Conservation (phyloP, 2,888 invertebrate species). For the Isoperla grammatica region DNA sequence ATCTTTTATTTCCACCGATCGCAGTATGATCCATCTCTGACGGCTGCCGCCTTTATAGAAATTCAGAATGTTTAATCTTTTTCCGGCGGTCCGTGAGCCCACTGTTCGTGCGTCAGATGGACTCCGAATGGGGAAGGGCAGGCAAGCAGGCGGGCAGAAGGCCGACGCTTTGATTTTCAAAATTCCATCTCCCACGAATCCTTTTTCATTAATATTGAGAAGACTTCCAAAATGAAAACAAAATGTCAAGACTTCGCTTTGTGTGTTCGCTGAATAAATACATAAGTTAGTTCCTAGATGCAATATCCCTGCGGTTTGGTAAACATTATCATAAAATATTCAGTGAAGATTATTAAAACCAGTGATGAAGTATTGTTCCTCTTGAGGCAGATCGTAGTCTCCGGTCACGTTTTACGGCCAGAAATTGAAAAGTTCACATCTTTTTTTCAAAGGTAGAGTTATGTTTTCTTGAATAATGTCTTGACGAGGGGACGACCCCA, state of each 20-base stretch:
- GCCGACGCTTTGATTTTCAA: too few relatives aligned
- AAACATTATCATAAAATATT: constrained; percentile 5
- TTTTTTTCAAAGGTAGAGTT: constrained; percentile 5
- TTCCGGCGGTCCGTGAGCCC: too few relatives aligned
- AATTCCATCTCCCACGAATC: too few relatives aligned
- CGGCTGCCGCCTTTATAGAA: too few relatives aligned
- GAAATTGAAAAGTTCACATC: constrained; percentile 16
- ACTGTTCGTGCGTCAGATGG: too few relatives aligned
- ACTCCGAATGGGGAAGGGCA: too few relatives aligned
- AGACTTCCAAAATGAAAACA: background rate
- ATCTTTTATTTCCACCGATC: too few relatives aligned
- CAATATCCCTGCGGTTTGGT: background rate
- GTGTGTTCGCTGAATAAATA: constrained; percentile 2
- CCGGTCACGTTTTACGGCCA: background rate
- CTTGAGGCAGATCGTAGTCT: background rate
- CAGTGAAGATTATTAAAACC: background rate
- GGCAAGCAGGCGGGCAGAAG: too few relatives aligned
- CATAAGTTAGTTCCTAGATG: background rate
- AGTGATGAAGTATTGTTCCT: background rate
- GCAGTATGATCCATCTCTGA: too few relatives aligned
- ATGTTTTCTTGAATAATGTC: constrained; percentile 14
- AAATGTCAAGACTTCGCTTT: background rate
- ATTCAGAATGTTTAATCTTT: too few relatives aligned
- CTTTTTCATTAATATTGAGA: too few relatives aligned
- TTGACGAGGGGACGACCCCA: background rate